phyloP scores from a whole-genome alignment of 30 jellyfish, hydroid and myxozoan species.

The Clytia hemisphaerica region DNA sequence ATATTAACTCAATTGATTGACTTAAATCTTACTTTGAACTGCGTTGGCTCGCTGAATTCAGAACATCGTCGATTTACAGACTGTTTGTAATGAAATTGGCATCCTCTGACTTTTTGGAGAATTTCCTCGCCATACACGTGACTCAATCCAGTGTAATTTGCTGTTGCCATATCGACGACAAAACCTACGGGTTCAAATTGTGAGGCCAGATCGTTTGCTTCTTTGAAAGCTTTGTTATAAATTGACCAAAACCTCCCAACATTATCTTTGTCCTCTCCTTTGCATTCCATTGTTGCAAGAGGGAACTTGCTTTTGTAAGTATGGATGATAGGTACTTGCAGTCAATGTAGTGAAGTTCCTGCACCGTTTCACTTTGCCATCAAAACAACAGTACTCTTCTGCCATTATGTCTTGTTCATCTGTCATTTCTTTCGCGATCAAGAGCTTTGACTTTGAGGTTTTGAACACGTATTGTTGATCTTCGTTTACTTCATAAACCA shows the following conservation, averaged over 20 bases:
- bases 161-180: background rate
- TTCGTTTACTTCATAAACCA: background rate
- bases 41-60: too few relatives aligned
- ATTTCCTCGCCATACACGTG: background rate
- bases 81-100: background rate
- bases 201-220: background rate
- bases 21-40: too few relatives aligned
- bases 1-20: too few relatives aligned
- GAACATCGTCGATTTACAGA: background rate
- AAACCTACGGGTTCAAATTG: background rate
- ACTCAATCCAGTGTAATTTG: background rate
- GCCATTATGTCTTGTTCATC: too few relatives aligned
- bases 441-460: background rate
- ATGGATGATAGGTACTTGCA: background rate
- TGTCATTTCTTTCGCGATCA: background rate
- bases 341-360: background rate
- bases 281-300: constrained; percentile 14
- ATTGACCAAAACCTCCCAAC: background rate
- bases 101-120: background rate
- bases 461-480: background rate
- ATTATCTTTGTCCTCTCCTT: background rate
- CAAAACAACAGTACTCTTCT: background rate
- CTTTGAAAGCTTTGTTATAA: background rate
- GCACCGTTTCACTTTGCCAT: background rate
- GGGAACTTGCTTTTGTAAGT: background rate